Percentiles rank a stretch among this genome's conserved stretches.
Conservation (phyloP, 2,113 vertebrate species). For the Sisor rabdophorus region DNA sequence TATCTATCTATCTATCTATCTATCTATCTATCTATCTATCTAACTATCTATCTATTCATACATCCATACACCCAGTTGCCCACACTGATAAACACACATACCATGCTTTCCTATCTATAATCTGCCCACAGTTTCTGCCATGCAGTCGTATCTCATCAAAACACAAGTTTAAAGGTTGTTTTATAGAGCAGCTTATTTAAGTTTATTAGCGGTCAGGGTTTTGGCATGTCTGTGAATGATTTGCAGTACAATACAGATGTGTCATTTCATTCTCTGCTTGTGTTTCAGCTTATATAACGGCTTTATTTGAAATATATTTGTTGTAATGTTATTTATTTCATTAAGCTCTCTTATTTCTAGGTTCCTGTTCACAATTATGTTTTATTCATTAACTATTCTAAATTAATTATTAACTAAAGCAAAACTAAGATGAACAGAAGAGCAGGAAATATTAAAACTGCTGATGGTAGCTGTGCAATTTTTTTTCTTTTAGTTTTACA, state of each 20-base stretch:
- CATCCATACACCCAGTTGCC: no score
- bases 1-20: neutral
- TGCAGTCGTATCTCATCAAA: neutral
- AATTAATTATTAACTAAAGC: neutral
- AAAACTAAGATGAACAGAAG: neutral
- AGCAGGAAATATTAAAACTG: neutral
- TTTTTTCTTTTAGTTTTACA: neutral
- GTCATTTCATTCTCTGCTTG: constrained; percentile 27
- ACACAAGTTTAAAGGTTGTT: constrained; percentile 17
- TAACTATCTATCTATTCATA: neutral
- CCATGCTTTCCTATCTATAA: neutral
- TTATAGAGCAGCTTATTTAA: neutral
- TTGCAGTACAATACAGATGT: constrained; percentile 28
- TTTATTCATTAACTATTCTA: neutral
- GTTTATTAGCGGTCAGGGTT: constrained; percentile 45
- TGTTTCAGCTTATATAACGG: neutral
- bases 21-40: neutral
- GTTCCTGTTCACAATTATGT: neutral
- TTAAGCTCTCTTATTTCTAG: neutral
- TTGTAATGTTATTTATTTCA: neutral
- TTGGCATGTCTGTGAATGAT: constrained; percentile 59
- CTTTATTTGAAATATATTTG: neutral
- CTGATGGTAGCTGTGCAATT: neutral
- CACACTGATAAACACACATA: neutral
- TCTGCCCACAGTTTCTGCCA: neutral